Evolutionary conservation across 2,797 vertebrate species (phyloP).

Genomic region (Anisognathus igniventris): DNA sequence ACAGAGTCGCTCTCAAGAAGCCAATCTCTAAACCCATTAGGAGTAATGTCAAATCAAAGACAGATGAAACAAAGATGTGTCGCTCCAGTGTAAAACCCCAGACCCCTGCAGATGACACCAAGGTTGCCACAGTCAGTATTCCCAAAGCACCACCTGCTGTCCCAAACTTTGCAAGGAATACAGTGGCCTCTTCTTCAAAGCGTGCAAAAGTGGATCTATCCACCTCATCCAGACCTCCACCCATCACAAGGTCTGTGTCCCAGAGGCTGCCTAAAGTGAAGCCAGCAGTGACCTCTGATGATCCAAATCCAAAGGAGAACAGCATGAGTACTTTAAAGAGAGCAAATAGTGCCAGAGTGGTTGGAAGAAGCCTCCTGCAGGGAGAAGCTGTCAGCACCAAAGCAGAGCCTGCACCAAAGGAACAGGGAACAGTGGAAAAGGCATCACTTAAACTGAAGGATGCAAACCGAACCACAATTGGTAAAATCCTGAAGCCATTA

Average conservation of each 20-base stretch:
- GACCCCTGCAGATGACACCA: conserved; percentile 66
- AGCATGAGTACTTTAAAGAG: conserved; percentile 73
- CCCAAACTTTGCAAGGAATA: conserved; percentile 91
- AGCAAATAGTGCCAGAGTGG: conserved; percentile 79
- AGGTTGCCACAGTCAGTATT: conserved; percentile 43
- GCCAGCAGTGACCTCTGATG: conserved; percentile 31
- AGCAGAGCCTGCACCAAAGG: conserved; percentile 62
- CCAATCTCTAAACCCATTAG: conserved; percentile 87
- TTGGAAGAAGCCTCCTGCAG: conserved; percentile 70
- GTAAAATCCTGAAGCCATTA: conserved; percentile 80
- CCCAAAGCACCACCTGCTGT: conserved; percentile 66
- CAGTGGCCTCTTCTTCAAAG: conserved; percentile 88
- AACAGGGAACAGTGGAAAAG: conserved; percentile 78
- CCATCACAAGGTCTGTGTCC: conserved; percentile 75
- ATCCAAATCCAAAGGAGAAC: conserved; percentile 65
- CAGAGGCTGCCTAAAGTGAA: conserved; percentile 73
- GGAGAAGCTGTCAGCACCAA: conserved; percentile 68
- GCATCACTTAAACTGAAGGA: conserved; percentile 76
- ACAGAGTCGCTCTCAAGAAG: conserved; percentile 81
- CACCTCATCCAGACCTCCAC: conserved; percentile 71
- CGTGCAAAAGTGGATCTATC: conserved; percentile 80
- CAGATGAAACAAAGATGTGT: conserved; percentile 87
- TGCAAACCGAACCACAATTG: conserved; percentile 57
- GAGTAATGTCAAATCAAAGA: conserved; percentile 78
- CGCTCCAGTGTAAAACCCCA: conserved; percentile 66